Percentiles rank a stretch among this genome's conserved stretches.
Evolutionary conservation across 1,140 invertebrate species (phyloP).

Genomic region (Radopholus similis): DNA sequence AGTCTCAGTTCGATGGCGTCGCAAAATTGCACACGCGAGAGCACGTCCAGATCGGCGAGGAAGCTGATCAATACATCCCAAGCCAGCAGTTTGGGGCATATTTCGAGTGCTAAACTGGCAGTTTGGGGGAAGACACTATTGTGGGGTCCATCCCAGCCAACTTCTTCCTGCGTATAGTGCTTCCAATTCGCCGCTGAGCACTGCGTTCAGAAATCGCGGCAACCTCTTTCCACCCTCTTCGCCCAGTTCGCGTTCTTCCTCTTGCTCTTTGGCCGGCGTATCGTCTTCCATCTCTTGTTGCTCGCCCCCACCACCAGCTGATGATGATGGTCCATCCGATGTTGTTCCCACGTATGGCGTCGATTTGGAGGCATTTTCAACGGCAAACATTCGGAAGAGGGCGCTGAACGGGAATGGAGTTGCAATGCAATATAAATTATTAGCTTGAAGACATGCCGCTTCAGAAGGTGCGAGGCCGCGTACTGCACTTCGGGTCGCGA

Average conservation of each 20-base stretch:
- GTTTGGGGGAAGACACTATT: no score
- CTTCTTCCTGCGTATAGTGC: no score
- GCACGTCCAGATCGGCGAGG: conserved; percentile 26
- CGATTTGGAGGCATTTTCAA: conserved; percentile 4
- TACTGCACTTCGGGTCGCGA: conserved; percentile 14
- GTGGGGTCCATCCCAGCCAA: no score
- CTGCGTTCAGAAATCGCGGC: conserved; percentile 8
- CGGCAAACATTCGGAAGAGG: conserved; percentile 24
- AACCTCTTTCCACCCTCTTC: neutral
- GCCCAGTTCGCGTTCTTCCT: neutral
- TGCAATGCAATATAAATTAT: neutral
- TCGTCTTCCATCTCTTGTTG: neutral
- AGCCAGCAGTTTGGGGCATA: conserved; percentile 13
- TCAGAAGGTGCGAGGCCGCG: conserved; percentile 18
- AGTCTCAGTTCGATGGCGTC: conserved; percentile 4
- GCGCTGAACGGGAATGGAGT: conserved; percentile 6
- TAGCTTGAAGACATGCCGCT: conserved; percentile 6
- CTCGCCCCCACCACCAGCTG: no score
- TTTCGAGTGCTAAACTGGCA: neutral
- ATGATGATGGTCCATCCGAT: neutral
- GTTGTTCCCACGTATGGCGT: neutral
- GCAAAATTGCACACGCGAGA: conserved; percentile 22
- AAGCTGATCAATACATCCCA: conserved; percentile 34
- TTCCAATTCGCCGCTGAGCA: conserved; percentile 1
- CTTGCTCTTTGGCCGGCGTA: neutral